Evolutionary conservation across 2,888 invertebrate genomes (phyloP).

Genomic region (Nephrotoma flavescens): DNA sequence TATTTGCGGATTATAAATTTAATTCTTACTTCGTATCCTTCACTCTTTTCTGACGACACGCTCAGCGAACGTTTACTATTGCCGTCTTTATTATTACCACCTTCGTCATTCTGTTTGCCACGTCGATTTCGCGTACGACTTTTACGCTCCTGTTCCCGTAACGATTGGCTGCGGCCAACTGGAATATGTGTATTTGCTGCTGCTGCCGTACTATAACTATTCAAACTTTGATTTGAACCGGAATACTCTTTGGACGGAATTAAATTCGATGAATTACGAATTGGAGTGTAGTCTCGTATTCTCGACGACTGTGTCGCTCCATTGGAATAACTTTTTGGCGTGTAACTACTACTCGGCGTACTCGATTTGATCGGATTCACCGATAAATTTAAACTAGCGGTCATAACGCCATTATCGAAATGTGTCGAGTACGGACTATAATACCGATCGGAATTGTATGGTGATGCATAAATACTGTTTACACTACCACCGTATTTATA

Average conservation of each 20-base stretch:
- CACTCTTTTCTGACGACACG: constrained; percentile 57
- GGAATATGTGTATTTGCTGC: constrained; percentile 24
- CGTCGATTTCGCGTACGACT: constrained; percentile 26
- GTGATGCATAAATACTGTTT: constrained; percentile 20
- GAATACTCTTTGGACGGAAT: constrained; percentile 13
- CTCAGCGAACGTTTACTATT: constrained; percentile 40
- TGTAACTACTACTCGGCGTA: not conserved
- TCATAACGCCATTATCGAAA: constrained; percentile 32
- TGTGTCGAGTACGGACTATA: constrained; percentile 26
- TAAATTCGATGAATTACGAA: constrained; percentile 11
- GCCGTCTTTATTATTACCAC: constrained; percentile 3
- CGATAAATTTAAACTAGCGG: constrained; percentile 28
- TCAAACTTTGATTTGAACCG: constrained; percentile 26
- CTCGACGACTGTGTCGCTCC: not conserved
- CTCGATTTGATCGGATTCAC: not conserved
- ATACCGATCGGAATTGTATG: constrained; percentile 26
- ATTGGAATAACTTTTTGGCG: not conserved
- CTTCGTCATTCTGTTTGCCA: not conserved
- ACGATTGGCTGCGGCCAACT: constrained; percentile 29
- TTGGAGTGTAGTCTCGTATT: constrained; percentile 18
- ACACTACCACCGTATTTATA: constrained; percentile 11
- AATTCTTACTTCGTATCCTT: constrained; percentile 68
- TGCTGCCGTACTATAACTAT: constrained; percentile 15
- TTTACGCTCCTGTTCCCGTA: constrained; percentile 32
- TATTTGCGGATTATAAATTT: not conserved